Evolutionary conservation across 2,797 vertebrate genomes (phyloP), one percentile per base, ranked within the genome.

Genomic region (Margarornis squamiger): DNA sequence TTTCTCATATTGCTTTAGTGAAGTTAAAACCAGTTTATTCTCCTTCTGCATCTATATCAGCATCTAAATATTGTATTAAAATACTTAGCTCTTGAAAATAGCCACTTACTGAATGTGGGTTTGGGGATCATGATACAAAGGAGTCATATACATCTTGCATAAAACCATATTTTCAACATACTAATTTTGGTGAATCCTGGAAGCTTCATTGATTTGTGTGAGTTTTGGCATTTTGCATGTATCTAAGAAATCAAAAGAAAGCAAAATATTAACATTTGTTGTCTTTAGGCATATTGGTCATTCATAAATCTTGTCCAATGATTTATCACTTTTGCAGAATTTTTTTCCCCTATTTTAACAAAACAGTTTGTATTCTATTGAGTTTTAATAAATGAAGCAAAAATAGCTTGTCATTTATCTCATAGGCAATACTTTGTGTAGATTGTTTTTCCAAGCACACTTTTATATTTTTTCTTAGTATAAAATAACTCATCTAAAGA

Each of bases 401-500:
- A 88, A 61, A 59, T 36, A 43, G 39, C 59, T 82, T 29, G 2
- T 55, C n/a, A 6, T 75, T 81, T 86, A 55, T 94, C 90, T 82
- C 48, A 13, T 73, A 75, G 45, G 68, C 84, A 91, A 62, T 82
- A 86, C 57, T 79, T 92, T 11, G 36, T 65, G 85, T 81, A 57
- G 67, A 92, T 73, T 93, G 85, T 91, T 86, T 95, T 95, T 96
- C 88, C 43, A 62, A 93, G 86, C 83, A 73, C 26, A 24, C 76
- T 90, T 86, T 55, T 88, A 5, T 90, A 65, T 95, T 96, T 88
- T 94, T 61, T 83, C 86, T 4, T 89, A 71, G 74, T 65, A 77
- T 75, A 65, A 90, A 97, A 85, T 95, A 94, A 76, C 27, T 85
- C 57, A 1, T 46, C 34, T 58, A 54, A 88, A 86, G 93, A 95